A percentile compares a stretch with the other conserved stretches of the same genome.
phyloP scores from a whole-genome alignment of 2,888 invertebrate genomes.

The Drosophila mercatorum region DNA sequence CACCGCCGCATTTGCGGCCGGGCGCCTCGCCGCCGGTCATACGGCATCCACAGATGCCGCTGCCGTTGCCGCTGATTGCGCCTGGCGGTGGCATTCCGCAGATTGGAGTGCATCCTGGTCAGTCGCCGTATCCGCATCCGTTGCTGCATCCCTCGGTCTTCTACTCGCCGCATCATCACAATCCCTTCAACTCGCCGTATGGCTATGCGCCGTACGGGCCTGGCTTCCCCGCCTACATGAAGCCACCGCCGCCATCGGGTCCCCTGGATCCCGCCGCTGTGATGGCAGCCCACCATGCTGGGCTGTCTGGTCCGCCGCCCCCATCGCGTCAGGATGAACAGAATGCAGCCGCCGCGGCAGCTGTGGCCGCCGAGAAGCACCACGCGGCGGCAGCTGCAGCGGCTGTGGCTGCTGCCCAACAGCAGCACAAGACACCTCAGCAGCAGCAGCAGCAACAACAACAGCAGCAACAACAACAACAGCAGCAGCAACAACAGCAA shows the following conservation, averaged over 20 bases:
- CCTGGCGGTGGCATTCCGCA: conserved; percentile 84
- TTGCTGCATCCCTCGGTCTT: conserved; percentile 89
- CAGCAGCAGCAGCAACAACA: conserved; percentile 54
- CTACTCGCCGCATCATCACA: conserved; percentile 90
- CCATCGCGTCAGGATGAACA: conserved; percentile 86
- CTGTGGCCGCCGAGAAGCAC: conserved; percentile 64
- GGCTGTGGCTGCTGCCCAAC: conserved; percentile 72
- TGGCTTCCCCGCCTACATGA: conserved; percentile 84
- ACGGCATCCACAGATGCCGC: conserved; percentile 85
- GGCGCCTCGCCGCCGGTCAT: conserved; percentile 86
- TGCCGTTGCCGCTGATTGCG: conserved; percentile 84
- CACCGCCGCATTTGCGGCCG: conserved; percentile 84
- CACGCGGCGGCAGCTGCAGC: conserved; percentile 62
- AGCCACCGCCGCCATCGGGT: conserved; percentile 83
- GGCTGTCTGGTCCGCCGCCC: conserved; percentile 84
- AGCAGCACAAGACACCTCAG: conserved; percentile 36
- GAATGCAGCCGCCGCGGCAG: conserved; percentile 79
- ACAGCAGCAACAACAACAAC: conserved; percentile 49
- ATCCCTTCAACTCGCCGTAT: conserved; percentile 86
- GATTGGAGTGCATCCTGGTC: conserved; percentile 89
- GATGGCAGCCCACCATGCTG: conserved; percentile 83
- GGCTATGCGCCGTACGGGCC: conserved; percentile 85
- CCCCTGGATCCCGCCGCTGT: conserved; percentile 83
- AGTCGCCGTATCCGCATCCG: conserved; percentile 89
- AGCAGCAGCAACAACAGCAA: conserved; percentile 37